Evolutionary conservation across 2,797 vertebrate genomes (phyloP).

Genomic region (Macropodus opercularis): DNA sequence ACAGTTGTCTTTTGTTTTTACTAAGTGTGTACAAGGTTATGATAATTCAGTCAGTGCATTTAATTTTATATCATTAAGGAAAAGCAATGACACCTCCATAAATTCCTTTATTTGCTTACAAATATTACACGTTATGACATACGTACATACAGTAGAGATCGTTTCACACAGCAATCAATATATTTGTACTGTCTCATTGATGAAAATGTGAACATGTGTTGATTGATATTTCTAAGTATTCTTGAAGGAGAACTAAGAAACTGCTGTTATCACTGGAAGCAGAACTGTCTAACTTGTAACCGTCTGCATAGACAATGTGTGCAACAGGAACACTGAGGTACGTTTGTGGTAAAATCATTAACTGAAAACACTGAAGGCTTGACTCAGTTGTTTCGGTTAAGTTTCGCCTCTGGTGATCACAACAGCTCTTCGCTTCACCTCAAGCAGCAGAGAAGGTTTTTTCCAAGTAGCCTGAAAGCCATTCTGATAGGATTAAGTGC

Average conservation of each 20-base stretch:
- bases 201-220: slow-evolving; percentile 30
- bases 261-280: slow-evolving; percentile 15
- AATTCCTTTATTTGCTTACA: slow-evolving; percentile 79
- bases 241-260: slow-evolving; percentile 22
- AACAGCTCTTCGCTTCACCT: slow-evolving; percentile 35
- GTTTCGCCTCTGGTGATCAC: slow-evolving; percentile 35
- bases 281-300: slow-evolving; percentile 17
- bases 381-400: slow-evolving; percentile 12
- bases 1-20: no score
- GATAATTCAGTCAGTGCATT: no score
- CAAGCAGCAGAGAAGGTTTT: slow-evolving; percentile 39
- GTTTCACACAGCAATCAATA: slow-evolving; percentile 59
- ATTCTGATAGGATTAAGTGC: slow-evolving; percentile 75
- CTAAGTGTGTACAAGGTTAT: slow-evolving; percentile 20
- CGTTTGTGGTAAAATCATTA: slow-evolving; percentile 1
- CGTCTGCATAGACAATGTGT: slow-evolving; percentile 5
- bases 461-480: slow-evolving; percentile 64
- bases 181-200: slow-evolving; percentile 51
- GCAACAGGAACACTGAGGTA: slow-evolving; percentile 3
- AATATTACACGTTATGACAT: slow-evolving; percentile 69
- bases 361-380: not conserved
- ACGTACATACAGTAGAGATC: slow-evolving; percentile 62
- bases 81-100: slow-evolving; percentile 47
- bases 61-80: slow-evolving; percentile 15
- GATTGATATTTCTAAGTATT: slow-evolving; percentile 23